Conservation (phyloP, 2,797 vertebrate species). For the Eurystomus glaucurus region DNA sequence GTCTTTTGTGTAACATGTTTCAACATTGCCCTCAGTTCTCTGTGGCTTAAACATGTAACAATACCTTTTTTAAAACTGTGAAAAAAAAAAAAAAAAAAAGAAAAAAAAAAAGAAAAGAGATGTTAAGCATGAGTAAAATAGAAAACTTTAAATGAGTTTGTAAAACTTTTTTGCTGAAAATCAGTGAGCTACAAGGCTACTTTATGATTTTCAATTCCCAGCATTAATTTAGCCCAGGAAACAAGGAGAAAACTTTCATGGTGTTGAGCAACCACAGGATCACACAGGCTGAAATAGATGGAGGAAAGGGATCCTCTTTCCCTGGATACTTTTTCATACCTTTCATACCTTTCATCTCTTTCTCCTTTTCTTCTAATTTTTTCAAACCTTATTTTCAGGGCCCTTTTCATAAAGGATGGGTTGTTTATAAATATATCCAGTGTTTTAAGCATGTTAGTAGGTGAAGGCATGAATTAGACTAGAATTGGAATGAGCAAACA, state of each 20-base stretch:
- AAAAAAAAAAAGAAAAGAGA: neutral
- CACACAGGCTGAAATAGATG: neutral
- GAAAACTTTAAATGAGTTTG: neutral
- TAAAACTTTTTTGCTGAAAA: neutral
- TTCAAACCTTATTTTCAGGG: neutral
- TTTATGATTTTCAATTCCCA: neutral
- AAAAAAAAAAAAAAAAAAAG: neutral
- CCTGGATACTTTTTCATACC: neutral
- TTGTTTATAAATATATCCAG: neutral
- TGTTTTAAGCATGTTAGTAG: neutral
- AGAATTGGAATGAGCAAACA: neutral
- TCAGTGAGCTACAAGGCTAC: neutral
- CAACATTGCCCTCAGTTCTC: neutral
- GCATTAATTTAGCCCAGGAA: neutral
- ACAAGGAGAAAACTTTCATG: neutral
- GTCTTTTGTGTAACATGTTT: constrained; percentile 16
- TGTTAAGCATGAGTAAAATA: neutral
- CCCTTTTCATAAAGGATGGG: neutral
- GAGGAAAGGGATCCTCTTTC: neutral
- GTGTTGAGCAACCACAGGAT: neutral
- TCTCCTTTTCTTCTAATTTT: neutral
- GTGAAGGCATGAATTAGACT: neutral
- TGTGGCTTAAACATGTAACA: neutral
- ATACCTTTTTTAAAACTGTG: neutral
- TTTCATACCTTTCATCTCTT: neutral